phyloP scores from a whole-genome alignment of 2,797 vertebrate species.

The Eremophila alpestris region DNA sequence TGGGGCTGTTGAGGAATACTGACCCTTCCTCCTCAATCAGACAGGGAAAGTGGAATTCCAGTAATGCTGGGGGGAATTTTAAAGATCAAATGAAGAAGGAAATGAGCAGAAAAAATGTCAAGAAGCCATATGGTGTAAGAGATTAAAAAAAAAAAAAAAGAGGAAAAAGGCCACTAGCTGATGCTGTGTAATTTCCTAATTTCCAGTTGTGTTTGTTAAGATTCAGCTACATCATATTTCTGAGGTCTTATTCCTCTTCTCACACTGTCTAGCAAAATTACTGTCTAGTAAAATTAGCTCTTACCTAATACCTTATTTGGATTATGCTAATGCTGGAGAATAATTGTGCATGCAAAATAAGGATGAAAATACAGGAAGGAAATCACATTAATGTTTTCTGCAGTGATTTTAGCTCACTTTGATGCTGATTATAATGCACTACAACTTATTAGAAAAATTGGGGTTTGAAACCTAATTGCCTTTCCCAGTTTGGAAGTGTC shows the following conservation, averaged over 20 bases:
- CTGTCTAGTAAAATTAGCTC: neutral
- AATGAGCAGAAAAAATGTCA: neutral
- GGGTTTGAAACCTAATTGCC: neutral
- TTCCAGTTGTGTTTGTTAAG: neutral
- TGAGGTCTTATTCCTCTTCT: neutral
- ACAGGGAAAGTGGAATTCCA: neutral
- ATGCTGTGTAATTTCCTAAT: neutral
- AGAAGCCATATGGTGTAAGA: neutral
- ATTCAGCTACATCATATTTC: neutral
- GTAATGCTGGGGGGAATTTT: neutral
- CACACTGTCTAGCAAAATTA: neutral
- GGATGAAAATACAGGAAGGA: neutral
- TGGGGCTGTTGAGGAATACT: neutral
- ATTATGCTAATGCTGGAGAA: slow-evolving; percentile 20
- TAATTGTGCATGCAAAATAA: neutral
- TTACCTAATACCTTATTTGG: slow-evolving; percentile 23
- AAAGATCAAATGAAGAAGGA: neutral
- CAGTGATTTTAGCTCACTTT: neutral
- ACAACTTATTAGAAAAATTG: neutral
- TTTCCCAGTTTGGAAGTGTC: neutral
- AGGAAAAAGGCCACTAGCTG: neutral
- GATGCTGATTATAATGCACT: neutral
- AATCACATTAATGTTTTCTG: neutral
- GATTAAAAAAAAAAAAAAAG: neutral
- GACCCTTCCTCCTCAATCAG: neutral